Conservation (phyloP, 37 sponge, comb jelly and placozoan genomes). For the Hormiphora californensis region DNA sequence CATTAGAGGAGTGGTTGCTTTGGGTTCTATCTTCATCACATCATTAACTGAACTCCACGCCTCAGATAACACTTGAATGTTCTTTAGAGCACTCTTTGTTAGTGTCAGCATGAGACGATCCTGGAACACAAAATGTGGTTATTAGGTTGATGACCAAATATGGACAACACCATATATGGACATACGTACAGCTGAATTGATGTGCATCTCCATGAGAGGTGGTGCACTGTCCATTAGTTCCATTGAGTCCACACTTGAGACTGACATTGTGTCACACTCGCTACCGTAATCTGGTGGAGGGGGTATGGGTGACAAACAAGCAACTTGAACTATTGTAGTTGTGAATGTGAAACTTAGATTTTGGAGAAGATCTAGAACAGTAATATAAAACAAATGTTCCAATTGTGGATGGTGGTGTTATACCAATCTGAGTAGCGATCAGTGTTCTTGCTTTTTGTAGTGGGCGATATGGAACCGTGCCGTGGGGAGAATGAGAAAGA, state of each 20-base stretch:
- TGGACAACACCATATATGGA: background rate
- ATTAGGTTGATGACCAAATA: background rate
- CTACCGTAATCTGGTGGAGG: no score
- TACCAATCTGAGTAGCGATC: no score
- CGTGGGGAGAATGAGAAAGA: no score
- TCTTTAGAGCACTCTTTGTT: constrained; percentile 33
- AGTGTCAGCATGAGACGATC: constrained; percentile 21
- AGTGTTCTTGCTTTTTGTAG: no score
- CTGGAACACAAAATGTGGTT: background rate
- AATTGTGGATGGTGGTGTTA: no score
- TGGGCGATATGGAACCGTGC: no score
- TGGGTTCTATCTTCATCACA: background rate
- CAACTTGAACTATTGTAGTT: no score
- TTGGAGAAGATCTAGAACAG: no score
- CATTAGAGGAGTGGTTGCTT: constrained; percentile 10
- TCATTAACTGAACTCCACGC: constrained; percentile 34
- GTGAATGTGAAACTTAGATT: background rate
- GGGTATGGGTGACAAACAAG: background rate
- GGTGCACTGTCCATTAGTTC: constrained; percentile 11
- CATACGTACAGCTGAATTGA: background rate
- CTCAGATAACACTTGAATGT: constrained; percentile 10
- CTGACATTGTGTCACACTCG: background rate
- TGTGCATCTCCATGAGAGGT: background rate
- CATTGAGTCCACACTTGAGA: constrained; percentile 9
- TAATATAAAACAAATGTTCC: no score